Evolutionary conservation across 2,113 vertebrate species (phyloP).

Genomic region (Sitta europaea): DNA sequence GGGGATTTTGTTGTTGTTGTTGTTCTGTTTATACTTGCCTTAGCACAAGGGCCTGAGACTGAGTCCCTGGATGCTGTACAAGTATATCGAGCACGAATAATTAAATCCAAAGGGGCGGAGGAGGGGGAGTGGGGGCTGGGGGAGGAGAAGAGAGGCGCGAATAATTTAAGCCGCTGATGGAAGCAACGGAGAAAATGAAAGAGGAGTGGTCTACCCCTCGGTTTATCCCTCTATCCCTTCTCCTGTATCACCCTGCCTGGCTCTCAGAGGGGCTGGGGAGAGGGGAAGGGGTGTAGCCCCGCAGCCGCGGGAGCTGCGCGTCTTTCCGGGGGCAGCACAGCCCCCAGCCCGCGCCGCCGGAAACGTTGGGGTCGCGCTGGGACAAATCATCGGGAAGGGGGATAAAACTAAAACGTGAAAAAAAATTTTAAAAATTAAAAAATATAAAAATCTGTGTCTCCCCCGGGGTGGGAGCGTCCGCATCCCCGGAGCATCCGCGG

Average conservation of each 20-base stretch:
- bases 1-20: background rate
- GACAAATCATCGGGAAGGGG: background rate
- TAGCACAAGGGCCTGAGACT: background rate
- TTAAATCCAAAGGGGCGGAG: background rate
- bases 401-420: background rate
- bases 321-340: background rate
- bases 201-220: background rate
- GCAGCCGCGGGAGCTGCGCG: background rate
- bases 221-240: background rate
- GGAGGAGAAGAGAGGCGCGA: background rate
- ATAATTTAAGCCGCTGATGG: background rate
- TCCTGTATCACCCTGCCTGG: background rate
- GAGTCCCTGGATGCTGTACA: background rate
- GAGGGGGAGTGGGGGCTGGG: no score
- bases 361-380: background rate
- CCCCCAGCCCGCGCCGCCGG: background rate
- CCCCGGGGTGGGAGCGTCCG: background rate
- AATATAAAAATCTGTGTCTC: background rate
- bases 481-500: background rate
- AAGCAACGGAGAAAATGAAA: background rate
- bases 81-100: background rate
- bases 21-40: background rate
- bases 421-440: background rate
- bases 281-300: no score
- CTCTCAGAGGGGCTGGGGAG: background rate